Percentiles rank a stretch among this genome's conserved stretches.
phyloP scores from a whole-genome alignment of 1,140 invertebrate species.

The Varroa destructor region DNA sequence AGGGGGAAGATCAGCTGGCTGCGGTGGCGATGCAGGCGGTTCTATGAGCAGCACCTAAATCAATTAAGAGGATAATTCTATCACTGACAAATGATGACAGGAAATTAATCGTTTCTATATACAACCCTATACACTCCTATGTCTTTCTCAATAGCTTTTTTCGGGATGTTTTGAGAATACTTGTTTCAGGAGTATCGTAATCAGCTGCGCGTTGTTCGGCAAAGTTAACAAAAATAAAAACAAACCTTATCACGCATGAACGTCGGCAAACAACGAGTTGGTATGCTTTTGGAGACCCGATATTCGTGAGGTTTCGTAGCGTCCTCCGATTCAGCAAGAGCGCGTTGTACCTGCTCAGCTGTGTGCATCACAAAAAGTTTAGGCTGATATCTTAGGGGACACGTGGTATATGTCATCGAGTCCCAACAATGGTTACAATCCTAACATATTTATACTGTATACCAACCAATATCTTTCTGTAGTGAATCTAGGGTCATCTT shows the following conservation, averaged over 20 bases:
- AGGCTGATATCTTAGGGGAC: no score
- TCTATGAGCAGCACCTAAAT: not conserved
- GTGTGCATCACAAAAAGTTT: no score
- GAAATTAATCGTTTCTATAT: no score
- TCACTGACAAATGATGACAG: no score
- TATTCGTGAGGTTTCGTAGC: constrained; percentile 10
- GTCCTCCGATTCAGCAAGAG: not conserved
- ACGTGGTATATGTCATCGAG: no score
- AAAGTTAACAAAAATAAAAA: not conserved
- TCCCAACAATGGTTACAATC: no score
- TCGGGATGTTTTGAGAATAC: no score
- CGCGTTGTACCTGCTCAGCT: not conserved
- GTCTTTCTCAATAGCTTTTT: no score
- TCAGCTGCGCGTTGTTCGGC: no score
- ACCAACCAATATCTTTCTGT: constrained; percentile 15
- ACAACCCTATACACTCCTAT: no score
- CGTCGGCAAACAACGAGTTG: not conserved
- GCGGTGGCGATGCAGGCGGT: not conserved
- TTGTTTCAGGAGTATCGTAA: no score
- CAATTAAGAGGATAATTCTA: no score
- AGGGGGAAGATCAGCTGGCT: not conserved
- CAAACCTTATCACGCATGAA: constrained; percentile 24
- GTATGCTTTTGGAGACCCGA: not conserved
- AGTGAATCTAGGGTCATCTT: constrained; percentile 15
- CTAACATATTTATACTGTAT: not conserved